Evolutionary conservation across 2,888 invertebrate genomes (phyloP).

Genomic region (Nemotelus pantherinus): DNA sequence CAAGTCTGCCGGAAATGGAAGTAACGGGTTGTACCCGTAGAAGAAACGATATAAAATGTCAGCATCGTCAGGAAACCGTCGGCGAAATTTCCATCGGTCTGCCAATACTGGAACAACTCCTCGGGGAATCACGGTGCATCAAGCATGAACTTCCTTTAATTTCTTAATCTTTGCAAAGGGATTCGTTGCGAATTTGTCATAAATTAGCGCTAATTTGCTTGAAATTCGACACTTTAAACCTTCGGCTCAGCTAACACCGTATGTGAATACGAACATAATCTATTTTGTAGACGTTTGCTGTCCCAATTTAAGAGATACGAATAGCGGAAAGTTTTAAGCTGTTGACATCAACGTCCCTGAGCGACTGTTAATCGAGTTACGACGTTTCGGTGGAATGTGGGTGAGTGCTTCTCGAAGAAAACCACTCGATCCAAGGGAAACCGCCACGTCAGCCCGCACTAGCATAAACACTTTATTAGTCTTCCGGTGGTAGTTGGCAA

Average conservation of each 20-base stretch:
- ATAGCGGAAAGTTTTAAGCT: conserved; percentile 38
- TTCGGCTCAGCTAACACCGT: conserved; percentile 17
- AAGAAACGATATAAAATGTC: conserved; percentile 9
- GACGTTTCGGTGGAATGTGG: not conserved
- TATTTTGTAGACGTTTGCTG: conserved; percentile 24
- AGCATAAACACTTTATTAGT: conserved; percentile 47
- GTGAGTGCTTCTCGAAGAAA: conserved; percentile 11
- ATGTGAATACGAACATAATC: conserved; percentile 25
- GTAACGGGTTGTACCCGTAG: conserved; percentile 20
- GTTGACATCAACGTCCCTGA: conserved; percentile 37
- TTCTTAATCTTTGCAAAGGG: not conserved
- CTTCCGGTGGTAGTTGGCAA: conserved; percentile 22
- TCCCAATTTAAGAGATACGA: not conserved
- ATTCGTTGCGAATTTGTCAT: not conserved
- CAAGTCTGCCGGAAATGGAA: conserved; percentile 16
- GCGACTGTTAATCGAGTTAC: conserved; percentile 45
- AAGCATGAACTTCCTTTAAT: not conserved
- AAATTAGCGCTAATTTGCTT: not conserved
- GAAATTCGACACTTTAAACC: conserved; percentile 32
- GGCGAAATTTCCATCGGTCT: not conserved
- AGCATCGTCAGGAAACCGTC: not conserved
- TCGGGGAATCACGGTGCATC: not conserved
- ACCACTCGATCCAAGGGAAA: conserved; percentile 20
- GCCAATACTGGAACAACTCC: not conserved
- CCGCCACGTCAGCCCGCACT: not conserved